Evolutionary conservation across 2,797 vertebrate genomes (phyloP).

Genomic region (Semotilus atromaculatus): DNA sequence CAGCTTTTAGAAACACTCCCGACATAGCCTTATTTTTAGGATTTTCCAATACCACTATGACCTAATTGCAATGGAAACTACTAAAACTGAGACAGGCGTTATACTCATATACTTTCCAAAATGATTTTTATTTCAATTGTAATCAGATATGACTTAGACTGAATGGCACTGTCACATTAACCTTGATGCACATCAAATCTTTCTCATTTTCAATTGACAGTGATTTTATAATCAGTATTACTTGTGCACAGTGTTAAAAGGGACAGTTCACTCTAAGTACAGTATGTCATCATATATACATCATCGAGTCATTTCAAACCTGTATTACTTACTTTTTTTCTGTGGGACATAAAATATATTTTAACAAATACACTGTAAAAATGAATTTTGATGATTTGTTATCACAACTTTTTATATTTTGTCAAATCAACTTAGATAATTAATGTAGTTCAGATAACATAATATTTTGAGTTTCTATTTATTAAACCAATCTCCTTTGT

Average conservation of each 20-base stretch:
- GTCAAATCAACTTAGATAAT: too few relatives aligned
- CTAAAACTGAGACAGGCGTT: conserved; percentile 5
- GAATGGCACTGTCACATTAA: conserved; percentile 29
- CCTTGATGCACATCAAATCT: conserved; percentile 9
- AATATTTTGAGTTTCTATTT: too few relatives aligned
- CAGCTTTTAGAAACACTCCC: conserved; percentile 42
- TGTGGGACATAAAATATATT: neutral
- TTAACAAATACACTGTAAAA: too few relatives aligned
- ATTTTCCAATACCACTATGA: conserved; percentile 36
- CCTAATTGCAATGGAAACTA: conserved; percentile 47
- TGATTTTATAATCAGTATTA: neutral
- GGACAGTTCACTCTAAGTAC: neutral
- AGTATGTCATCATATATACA: neutral
- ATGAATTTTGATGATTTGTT: too few relatives aligned
- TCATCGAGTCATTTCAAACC: neutral
- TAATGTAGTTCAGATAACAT: too few relatives aligned
- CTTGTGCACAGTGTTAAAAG: neutral
- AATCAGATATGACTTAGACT: conserved; percentile 24
- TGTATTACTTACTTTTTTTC: neutral
- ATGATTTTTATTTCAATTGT: conserved; percentile 4
- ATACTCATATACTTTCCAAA: conserved; percentile 11
- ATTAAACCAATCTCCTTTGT: too few relatives aligned
- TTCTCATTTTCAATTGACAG: neutral
- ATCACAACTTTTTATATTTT: too few relatives aligned
- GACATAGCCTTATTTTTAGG: conserved; percentile 22